phyloP scores from a whole-genome alignment of 2,888 invertebrate species.

The Tachina lurida region DNA sequence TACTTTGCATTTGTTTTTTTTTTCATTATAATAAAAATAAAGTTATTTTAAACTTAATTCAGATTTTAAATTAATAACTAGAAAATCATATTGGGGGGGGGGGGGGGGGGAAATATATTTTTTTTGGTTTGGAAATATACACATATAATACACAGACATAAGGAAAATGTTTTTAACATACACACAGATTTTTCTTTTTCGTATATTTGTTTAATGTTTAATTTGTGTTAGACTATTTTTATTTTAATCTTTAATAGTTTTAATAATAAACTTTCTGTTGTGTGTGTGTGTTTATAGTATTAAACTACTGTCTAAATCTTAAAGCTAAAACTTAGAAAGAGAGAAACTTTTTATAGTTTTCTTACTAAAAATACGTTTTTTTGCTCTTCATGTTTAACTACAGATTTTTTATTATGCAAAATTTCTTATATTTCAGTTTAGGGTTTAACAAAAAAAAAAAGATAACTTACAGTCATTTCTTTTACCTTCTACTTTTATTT shows the following conservation, averaged over 20 bases:
- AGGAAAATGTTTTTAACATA: conserved; percentile 70
- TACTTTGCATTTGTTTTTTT: conserved; percentile 29
- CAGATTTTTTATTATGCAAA: conserved; percentile 31
- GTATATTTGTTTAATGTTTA: conserved; percentile 17
- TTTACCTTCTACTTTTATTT: conserved; percentile 11
- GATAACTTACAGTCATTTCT: conserved; percentile 61
- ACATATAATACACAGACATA: conserved; percentile 70
- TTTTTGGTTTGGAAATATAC: conserved; percentile 53
- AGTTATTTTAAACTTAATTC: conserved; percentile 44
- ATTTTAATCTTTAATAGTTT: conserved; percentile 43
- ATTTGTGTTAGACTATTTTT: conserved; percentile 17
- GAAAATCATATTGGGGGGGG: neutral
- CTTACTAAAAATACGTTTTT: conserved; percentile 41
- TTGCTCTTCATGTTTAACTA: conserved; percentile 13
- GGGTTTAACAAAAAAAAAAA: conserved; percentile 24
- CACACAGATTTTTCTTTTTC: conserved; percentile 58
- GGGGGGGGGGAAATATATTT: neutral
- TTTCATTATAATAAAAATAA: conserved; percentile 38
- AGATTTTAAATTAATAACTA: conserved; percentile 5
- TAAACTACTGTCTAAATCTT: conserved; percentile 67
- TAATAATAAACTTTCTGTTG: conserved; percentile 59
- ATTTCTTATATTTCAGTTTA: conserved; percentile 54
- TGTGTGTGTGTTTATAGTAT: conserved; percentile 14
- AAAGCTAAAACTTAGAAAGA: conserved; percentile 66
- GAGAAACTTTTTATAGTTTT: conserved; percentile 63